Conservation (phyloP, 1,140 invertebrate species). For the Apocrypta bakeri region DNA sequence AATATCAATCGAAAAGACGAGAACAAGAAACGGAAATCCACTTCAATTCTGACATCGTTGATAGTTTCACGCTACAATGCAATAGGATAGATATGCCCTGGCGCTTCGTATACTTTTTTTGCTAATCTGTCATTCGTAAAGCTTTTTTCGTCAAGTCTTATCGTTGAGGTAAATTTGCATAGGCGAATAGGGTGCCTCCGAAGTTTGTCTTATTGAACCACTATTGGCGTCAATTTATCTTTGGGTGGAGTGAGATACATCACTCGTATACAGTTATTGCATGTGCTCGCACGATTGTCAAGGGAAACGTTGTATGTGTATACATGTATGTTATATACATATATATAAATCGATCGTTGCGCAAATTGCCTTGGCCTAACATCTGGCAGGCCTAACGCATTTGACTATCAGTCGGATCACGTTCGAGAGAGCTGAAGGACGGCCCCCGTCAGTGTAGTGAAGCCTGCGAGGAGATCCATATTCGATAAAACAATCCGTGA, state of each 20-base stretch:
- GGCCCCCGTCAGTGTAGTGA: constrained; percentile 18
- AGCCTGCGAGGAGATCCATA: constrained; percentile 51
- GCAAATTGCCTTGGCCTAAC: constrained; percentile 62
- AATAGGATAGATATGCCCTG: not conserved
- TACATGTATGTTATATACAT: no score
- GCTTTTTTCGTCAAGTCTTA: not conserved
- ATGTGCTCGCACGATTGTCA: not conserved
- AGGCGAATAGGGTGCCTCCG: not conserved
- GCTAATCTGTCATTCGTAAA: not conserved
- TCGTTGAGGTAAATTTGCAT: not conserved
- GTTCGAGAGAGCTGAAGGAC: constrained; percentile 55
- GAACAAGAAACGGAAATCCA: not conserved
- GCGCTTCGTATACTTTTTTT: not conserved
- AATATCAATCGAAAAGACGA: not conserved
- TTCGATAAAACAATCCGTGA: constrained; percentile 60
- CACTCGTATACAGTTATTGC: constrained; percentile 5
- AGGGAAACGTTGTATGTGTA: no score
- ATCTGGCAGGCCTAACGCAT: constrained; percentile 55
- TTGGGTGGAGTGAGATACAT: not conserved
- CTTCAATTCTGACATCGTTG: not conserved
- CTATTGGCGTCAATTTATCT: constrained; percentile 10
- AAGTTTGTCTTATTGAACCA: constrained; percentile 3
- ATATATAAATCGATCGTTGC: constrained; percentile 60
- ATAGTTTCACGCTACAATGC: not conserved
- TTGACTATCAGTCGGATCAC: constrained; percentile 65